Percentiles rank a stretch among this genome's conserved stretches.
phyloP scores from a whole-genome alignment of 2,797 vertebrate genomes.

The Staurois parvus region DNA sequence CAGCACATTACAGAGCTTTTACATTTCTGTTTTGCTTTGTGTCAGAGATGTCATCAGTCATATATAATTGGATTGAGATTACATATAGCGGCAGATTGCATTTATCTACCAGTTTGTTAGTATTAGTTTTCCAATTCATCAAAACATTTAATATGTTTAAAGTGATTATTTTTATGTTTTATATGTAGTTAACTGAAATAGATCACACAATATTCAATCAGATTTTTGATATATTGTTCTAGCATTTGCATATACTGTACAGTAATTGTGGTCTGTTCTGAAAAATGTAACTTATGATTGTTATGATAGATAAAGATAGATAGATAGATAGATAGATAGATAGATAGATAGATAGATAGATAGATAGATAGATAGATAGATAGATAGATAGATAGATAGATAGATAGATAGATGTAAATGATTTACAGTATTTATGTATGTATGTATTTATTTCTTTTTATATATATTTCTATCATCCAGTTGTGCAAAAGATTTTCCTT shows the following conservation, averaged over 20 bases:
- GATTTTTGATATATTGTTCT: conserved; percentile 2
- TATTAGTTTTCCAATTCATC: neutral
- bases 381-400: too few relatives aligned
- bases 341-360: too few relatives aligned
- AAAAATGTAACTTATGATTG: too few relatives aligned
- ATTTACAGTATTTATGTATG: too few relatives aligned
- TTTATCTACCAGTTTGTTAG: conserved; percentile 1
- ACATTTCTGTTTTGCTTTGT: conserved; percentile 33
- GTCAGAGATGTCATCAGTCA: conserved; percentile 40
- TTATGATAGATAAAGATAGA: too few relatives aligned
- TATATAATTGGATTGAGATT: conserved; percentile 19
- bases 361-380: too few relatives aligned
- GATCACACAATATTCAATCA: conserved; percentile 2
- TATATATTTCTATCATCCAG: too few relatives aligned
- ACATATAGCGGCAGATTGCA: neutral
- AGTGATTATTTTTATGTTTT: conserved; percentile 26
- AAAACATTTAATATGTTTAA: neutral
- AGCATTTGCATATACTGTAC: neutral
- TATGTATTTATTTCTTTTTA: too few relatives aligned
- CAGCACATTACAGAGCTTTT: neutral
- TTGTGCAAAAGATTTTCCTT: too few relatives aligned
- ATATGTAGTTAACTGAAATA: conserved; percentile 10
- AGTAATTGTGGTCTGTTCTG: neutral
- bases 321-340: too few relatives aligned
- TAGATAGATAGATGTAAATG: too few relatives aligned